Evolutionary conservation across 2,797 vertebrate species (phyloP), one percentile per base, ranked within the genome.

Genomic region (Mormyrops attenuatus): DNA sequence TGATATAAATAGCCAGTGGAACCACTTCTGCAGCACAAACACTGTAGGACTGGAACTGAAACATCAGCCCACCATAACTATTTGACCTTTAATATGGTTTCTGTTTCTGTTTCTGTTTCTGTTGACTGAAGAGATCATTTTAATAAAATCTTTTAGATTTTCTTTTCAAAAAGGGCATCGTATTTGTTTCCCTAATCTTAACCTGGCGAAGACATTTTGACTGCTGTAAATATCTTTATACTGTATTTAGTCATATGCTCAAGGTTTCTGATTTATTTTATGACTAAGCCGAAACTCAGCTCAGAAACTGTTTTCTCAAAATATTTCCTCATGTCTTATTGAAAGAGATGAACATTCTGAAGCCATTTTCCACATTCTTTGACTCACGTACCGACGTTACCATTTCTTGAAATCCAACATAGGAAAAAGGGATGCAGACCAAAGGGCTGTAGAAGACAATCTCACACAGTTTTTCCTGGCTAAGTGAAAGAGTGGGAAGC

Each of bases 381-480:
- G 2, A 82, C 77, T n/a, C 17, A 0, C 8, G 41, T 82, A 8
- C 41, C 4, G 38, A 44, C 3, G 20, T 44, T 47, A 47, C 41
- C 20, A 1, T 82, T 22, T 47, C 38, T 44, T 82, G 77, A 82
- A 47, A 82, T 82, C 41, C 77, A 44, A 47, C 77, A n/a, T 82
- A 82, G 77, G 77, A 82, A 44, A 82, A 82, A 44, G 77, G 38
- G 38, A 11, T 82, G 38, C n/a, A 44, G 77, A 47, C 41, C 38
- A 82, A 47, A 47, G 77, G 15, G 20, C 41, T 47, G 7, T 47
- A 82, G 41, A 44, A 41, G 41, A 82, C 17, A 22, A 22, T 82
- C 77, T 82, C 77, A n/a, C 41, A 47, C 77, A 22, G 77, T 47
- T 82, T 82, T 82, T 82, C 77, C 77, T 82, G 41, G 77, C 77